Base-by-base conservation (phyloP, 2,888 invertebrate genomes). In the Ashinkailepas kermadecensis region DNA sequence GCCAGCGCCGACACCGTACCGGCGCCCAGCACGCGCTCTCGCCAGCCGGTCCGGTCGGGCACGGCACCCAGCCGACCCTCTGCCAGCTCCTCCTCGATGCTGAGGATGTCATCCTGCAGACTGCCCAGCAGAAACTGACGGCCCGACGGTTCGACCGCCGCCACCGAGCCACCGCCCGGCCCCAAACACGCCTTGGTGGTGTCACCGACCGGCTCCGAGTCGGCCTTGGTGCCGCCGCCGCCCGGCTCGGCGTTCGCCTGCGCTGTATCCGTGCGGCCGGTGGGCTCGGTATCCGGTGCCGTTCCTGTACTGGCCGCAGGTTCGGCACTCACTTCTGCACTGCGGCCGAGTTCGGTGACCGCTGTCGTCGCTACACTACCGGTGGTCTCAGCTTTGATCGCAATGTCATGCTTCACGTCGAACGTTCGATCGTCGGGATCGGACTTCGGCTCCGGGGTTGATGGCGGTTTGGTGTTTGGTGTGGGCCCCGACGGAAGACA, bases 11-110 rank as follows among this genome's bases (percentile, higher is more conserved):
- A 78, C 39, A 87, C 81, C 59, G 85, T 84, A 18, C 82, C 83
- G 11, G 87, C 85, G n/a, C 85, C 84, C 74, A 85, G 83, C 23
- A 88, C 84, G 70, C 84, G 84, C 18, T 84, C 82, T 81, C 86
- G 86, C 87, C 87, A 88, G 8, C 84, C 82, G 0, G 85, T 85
- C 82, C 86, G 86, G 78, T 87, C 85, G 15, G 85, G 85, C 10
- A 88, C 88, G 11, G 88, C 87, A 8, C 88, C 88, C 0, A 88
- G 85, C 58, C 88, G 87, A 21, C 88, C 88, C 82, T 86, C 86
- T 2, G 86, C 84, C 62, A 88, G 84, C 80, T 86, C 84, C 80
- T 85, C 82, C 70, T 83, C 84, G 58, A 84, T 84, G 78, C 84
- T 82, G 62, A 83, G 81, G 25, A 84, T 83, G 78, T 84, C 84